Conservation (phyloP, 1,140 invertebrate genomes). For the Drosophila busckii region DNA sequence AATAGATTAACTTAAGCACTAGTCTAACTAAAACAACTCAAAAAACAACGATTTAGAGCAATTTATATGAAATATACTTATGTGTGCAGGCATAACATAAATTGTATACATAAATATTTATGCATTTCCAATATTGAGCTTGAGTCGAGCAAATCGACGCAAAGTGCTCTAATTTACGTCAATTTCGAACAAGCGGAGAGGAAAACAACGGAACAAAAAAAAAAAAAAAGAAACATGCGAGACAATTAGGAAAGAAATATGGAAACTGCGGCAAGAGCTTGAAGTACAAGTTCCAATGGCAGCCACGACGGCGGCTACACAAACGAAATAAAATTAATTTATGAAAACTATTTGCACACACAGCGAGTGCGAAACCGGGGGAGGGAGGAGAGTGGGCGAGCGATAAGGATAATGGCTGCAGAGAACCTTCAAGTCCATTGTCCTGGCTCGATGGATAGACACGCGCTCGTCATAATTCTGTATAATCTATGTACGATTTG, state of each 20-base stretch:
- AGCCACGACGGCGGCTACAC: conserved; percentile 44
- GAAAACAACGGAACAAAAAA: conserved; percentile 45
- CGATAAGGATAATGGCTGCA: conserved; percentile 40
- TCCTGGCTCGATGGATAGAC: conserved; percentile 70
- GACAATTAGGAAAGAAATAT: conserved; percentile 70
- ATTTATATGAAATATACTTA: neutral
- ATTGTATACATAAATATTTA: conserved; percentile 66
- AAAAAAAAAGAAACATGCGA: conserved; percentile 48
- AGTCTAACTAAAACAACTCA: too few relatives aligned
- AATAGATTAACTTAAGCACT: too few relatives aligned
- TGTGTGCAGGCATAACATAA: conserved; percentile 19
- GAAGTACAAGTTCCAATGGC: conserved; percentile 9
- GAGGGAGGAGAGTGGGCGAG: conserved; percentile 19
- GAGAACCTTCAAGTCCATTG: conserved; percentile 38
- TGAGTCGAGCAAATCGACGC: conserved; percentile 55
- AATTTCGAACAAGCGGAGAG: conserved; percentile 45
- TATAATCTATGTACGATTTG: conserved; percentile 78
- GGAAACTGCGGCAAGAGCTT: conserved; percentile 29
- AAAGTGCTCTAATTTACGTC: conserved; percentile 72
- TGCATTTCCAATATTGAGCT: conserved; percentile 53
- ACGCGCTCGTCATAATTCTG: conserved; percentile 76
- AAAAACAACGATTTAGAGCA: too few relatives aligned
- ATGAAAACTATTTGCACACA: conserved; percentile 75
- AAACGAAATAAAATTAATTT: conserved; percentile 76
- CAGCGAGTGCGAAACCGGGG: too few relatives aligned